These are phyloP conservation scores for Telenomus remus DNA, from an alignment of 1,140 invertebrate species.

Conservation along the genomic window DNA sequence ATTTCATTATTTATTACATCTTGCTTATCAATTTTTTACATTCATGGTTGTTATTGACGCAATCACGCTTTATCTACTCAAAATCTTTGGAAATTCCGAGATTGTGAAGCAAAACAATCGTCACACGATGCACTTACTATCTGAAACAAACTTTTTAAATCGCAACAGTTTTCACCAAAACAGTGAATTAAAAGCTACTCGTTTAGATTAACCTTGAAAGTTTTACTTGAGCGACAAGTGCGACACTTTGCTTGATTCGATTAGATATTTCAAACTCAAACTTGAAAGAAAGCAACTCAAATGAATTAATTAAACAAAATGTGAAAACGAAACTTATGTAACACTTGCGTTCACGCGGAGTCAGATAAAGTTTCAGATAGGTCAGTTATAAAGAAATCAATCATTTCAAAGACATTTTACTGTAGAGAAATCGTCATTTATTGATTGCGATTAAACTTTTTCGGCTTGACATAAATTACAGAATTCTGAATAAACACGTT, in stretches of 20 bases:
- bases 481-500: neutral
- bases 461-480: slow-evolving; percentile 3
- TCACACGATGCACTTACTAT: no score
- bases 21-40: no score
- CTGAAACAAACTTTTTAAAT: no score
- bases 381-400: slow-evolving; percentile 46
- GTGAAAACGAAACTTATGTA: slow-evolving; percentile 8
- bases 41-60: no score
- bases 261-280: neutral
- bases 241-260: neutral
- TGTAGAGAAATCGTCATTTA: slow-evolving; percentile 11
- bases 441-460: slow-evolving; percentile 11
- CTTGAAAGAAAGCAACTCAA: neutral
- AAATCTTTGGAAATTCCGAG: no score
- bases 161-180: no score
- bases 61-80: no score
- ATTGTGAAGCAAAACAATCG: no score
- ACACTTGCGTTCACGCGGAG: slow-evolving; percentile 3
- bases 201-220: no score
- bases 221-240: no score
- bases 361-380: slow-evolving; percentile 41
- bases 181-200: no score
- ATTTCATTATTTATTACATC: no score
- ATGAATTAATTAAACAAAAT: slow-evolving; percentile 1
- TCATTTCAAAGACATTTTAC: slow-evolving; percentile 33